phyloP scores from a whole-genome alignment of 2,888 invertebrate genomes.

The Diadegma fenestrale region DNA sequence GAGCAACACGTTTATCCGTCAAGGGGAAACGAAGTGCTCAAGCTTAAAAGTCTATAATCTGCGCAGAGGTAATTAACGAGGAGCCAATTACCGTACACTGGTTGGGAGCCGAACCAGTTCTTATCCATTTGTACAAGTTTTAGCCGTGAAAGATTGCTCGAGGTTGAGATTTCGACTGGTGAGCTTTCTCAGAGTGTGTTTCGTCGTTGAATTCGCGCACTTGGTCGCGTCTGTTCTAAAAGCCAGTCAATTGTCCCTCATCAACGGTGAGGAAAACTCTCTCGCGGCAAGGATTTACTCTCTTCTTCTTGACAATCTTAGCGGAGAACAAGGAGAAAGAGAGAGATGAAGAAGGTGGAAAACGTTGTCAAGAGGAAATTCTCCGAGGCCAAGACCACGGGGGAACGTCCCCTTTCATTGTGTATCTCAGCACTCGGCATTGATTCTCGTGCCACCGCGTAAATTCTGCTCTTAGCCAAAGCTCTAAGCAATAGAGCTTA shows the following conservation, averaged over 20 bases:
- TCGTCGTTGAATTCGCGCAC: conserved; percentile 15
- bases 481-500: conserved; percentile 40
- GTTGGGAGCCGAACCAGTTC: conserved; percentile 34
- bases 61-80: conserved; percentile 64
- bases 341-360: conserved; percentile 28
- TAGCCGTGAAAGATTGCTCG: conserved; percentile 41
- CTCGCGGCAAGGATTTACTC: conserved; percentile 29
- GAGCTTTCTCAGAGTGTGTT: conserved; percentile 38
- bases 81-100: conserved; percentile 64
- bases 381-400: conserved; percentile 27
- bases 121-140: conserved; percentile 56
- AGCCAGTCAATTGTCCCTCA: conserved; percentile 67
- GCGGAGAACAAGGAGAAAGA: conserved; percentile 29
- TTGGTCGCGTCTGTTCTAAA: conserved; percentile 49
- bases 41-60: conserved; percentile 35
- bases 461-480: conserved; percentile 4
- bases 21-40: conserved; percentile 28
- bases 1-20: conserved; percentile 29
- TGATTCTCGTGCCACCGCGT: conserved; percentile 31
- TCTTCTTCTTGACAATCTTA: conserved; percentile 43
- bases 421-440: conserved; percentile 56
- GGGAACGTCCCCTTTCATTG: conserved; percentile 54
- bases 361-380: conserved; percentile 60
- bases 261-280: conserved; percentile 60
- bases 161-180: conserved; percentile 32